Conservation (phyloP, 2,113 vertebrate genomes). For the Nettapus auritus region DNA sequence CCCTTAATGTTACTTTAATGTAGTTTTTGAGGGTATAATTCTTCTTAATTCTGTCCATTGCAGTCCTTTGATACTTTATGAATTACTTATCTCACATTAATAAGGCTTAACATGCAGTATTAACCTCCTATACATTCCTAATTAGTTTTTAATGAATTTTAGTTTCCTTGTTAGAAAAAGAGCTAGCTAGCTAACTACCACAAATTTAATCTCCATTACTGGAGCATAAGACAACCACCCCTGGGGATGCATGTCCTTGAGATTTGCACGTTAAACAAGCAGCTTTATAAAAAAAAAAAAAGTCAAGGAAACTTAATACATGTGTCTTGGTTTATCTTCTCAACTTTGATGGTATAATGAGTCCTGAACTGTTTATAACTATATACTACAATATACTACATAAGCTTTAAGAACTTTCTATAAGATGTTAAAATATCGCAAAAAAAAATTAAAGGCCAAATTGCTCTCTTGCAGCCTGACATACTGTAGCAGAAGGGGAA, state of each 20-base stretch:
- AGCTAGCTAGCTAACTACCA: conserved; percentile 72
- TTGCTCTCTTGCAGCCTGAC: not conserved
- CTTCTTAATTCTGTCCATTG: conserved; percentile 70
- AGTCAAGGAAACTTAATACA: conserved; percentile 44
- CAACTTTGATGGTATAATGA: conserved; percentile 24
- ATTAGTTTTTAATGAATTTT: conserved; percentile 84
- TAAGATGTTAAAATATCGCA: not conserved
- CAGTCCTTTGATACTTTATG: conserved; percentile 75
- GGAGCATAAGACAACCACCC: conserved; percentile 70
- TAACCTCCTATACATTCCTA: conserved; percentile 79
- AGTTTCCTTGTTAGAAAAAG: conserved; percentile 74
- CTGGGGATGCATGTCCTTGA: conserved; percentile 70
- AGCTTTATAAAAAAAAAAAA: conserved; percentile 37
- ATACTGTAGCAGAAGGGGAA: not conserved
- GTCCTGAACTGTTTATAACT: conserved; percentile 35
- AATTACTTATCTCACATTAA: conserved; percentile 81
- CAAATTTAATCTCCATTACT: conserved; percentile 77
- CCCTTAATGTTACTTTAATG: conserved; percentile 62
- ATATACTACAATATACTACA: not conserved
- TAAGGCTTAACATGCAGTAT: conserved; percentile 78
- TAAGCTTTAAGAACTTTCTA: conserved; percentile 16
- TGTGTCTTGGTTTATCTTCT: conserved; percentile 31
- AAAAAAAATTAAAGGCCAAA: not conserved
- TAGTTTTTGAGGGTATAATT: conserved; percentile 64
- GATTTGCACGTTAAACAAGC: conserved; percentile 48